phyloP scores from a whole-genome alignment of 1,140 invertebrate species.

The Diachasma alloeum region DNA sequence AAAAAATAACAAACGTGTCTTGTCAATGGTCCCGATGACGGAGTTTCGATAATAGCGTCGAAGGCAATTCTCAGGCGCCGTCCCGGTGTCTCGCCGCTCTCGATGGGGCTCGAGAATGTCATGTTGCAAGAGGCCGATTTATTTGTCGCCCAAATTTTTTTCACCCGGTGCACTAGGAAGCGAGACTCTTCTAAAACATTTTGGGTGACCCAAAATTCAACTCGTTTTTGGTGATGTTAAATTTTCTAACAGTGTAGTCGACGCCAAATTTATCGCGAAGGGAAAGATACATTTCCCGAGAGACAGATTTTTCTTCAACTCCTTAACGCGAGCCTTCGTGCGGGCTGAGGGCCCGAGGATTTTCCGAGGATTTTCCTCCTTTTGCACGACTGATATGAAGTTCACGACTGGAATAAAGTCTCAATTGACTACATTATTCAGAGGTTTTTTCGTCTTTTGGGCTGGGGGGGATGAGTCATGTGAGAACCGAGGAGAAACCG shows the following conservation, averaged over 20 bases:
- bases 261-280: conserved; percentile 3
- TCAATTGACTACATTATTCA: neutral
- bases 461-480: neutral
- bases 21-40: neutral
- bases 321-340: too few relatives aligned
- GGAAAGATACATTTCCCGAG: neutral
- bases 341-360: neutral
- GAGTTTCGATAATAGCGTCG: neutral
- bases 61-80: neutral
- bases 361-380: neutral
- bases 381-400: neutral
- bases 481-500: neutral
- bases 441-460: neutral
- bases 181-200: too few relatives aligned
- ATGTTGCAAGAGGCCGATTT: neutral
- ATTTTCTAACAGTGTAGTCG: neutral
- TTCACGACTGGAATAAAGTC: neutral
- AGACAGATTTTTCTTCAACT: neutral
- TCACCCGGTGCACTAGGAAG: too few relatives aligned
- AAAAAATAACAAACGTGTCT: conserved; percentile 1
- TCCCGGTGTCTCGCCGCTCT: neutral
- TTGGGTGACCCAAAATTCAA: too few relatives aligned
- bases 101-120: neutral
- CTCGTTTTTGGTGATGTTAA: too few relatives aligned
- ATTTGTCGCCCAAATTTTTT: neutral